Base-by-base conservation (phyloP, 1,140 invertebrate species). In the Popillia japonica region DNA sequence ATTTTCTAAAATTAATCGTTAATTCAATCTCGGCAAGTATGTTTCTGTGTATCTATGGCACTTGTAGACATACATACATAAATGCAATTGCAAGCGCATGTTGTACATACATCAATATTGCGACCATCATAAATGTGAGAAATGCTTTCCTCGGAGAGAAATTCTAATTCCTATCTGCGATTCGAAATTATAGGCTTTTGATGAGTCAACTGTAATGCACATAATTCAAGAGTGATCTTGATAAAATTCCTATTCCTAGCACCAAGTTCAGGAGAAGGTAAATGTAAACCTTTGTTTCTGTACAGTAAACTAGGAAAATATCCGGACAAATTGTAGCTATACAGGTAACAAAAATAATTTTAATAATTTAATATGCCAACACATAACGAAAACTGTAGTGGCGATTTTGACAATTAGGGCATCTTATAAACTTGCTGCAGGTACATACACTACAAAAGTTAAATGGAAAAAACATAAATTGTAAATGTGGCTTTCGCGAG, bases 221-320 rank as follows among this genome's bases (percentile, higher is more conserved):
- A 55, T 55, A 55, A 55, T n/a, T 55, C 48, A 34, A 55, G 48
- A 55, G 48, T 17, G 48, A 55, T 55, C 48, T 14, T n/a, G 48
- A 55, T 55, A 55, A 55, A 55, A 55, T 55, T 55, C 48, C 17
- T 17, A 55, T 55, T 55, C 48, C 48, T n/a, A n/a, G n/a, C 17
- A 7, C 27, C 17, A 55, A 55, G 48, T 55, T 55, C 27, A 34
- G 27, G 27, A 34, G 27, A 55, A n/a, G 48, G n/a, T 55, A 14
- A 55, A 17, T 17, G 17, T 17, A 55, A n/a, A 55, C 6, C 42
- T 55, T 55, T 55, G 6, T 55, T 55, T 17, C 17, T 55, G 48
- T 55, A 55, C 48, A 55, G 14, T 55, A 7, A 55, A 55, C 10
- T 17, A 17, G 48, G 2, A 44, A 44, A 44, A 44, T 44, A 14